These are phyloP conservation scores for Phenganax subtilis DNA, from an alignment of 92 coral and sea anemone species.

Conservation along the genomic window DNA sequence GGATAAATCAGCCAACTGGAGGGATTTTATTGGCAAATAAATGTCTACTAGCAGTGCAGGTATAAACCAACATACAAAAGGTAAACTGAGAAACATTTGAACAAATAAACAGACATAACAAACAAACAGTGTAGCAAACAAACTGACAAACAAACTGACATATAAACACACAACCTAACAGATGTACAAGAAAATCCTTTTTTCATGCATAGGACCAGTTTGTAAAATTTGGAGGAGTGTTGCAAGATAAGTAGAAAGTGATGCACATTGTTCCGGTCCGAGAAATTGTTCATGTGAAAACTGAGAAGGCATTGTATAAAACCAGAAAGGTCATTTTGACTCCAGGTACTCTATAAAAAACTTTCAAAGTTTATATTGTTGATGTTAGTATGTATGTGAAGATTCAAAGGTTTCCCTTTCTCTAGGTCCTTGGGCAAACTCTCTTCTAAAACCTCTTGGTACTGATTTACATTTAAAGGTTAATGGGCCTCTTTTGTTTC, in stretches of 20 bases:
- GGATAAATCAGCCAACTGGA: slow-evolving; percentile 54
- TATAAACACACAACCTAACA: too few species aligned
- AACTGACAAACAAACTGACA: too few species aligned
- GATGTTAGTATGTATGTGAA: background rate
- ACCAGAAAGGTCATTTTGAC: slow-evolving; percentile 33
- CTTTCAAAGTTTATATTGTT: background rate
- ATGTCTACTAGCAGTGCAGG: slow-evolving; percentile 30
- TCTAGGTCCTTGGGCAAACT: slow-evolving; percentile 82
- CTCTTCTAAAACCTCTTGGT: slow-evolving; percentile 65
- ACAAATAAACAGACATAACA: too few species aligned
- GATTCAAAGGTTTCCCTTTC: background rate
- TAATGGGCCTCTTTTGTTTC: slow-evolving; percentile 4
- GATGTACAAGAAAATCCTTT: too few species aligned
- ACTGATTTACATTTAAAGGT: slow-evolving; percentile 63
- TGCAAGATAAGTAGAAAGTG: slow-evolving; percentile 78
- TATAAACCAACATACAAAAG: background rate
- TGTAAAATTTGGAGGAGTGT: slow-evolving; percentile 74
- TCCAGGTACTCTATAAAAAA: slow-evolving; percentile 2
- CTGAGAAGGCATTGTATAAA: slow-evolving; percentile 58
- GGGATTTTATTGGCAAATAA: slow-evolving; percentile 25
- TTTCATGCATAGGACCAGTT: slow-evolving; percentile 65
- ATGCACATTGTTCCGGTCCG: slow-evolving; percentile 76
- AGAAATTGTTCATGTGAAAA: slow-evolving; percentile 50
- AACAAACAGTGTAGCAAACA: too few species aligned
- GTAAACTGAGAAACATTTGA: too few species aligned